Percentiles rank a stretch among this genome's conserved stretches.
Evolutionary conservation across 2,113 vertebrate species (phyloP).

Genomic region (Rhinolophus ferrumequinum): DNA sequence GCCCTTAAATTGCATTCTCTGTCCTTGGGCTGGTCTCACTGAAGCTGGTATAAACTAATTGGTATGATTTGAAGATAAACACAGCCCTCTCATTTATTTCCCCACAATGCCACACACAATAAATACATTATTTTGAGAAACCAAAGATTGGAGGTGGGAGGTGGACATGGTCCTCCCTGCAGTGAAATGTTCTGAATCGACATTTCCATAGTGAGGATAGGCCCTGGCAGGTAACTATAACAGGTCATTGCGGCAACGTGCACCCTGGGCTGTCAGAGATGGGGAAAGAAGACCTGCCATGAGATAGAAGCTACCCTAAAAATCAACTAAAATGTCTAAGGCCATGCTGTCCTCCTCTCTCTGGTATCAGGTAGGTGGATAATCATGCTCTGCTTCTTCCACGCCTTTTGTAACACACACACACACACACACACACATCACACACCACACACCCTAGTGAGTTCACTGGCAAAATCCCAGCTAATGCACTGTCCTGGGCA

Average conservation of each 20-base stretch:
- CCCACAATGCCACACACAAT: not conserved
- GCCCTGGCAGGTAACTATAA: not conserved
- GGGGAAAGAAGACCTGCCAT: not conserved
- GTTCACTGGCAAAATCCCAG: not conserved
- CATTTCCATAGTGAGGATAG: not conserved
- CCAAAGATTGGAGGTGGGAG: not conserved
- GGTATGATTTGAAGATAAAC: not conserved
- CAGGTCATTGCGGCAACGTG: not conserved
- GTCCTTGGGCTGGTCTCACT: not conserved
- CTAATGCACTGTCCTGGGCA: not conserved
- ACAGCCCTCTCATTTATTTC: not conserved
- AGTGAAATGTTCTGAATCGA: conserved; percentile 30
- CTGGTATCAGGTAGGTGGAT: not conserved
- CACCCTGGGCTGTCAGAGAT: not conserved
- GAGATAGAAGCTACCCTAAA: not conserved
- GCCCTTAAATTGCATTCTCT: not conserved
- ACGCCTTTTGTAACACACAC: not conserved
- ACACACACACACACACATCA: not conserved
- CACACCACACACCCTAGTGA: not conserved
- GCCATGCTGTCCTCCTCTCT: not conserved
- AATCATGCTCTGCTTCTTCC: not conserved
- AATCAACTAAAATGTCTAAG: not conserved
- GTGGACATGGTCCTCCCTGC: not conserved
- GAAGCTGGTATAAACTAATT: not conserved
- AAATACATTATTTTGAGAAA: conserved; percentile 23